Evolutionary conservation across 2,113 vertebrate species (phyloP), one percentile per base, ranked within the genome.

Genomic region (Rhynchomys soricoides): DNA sequence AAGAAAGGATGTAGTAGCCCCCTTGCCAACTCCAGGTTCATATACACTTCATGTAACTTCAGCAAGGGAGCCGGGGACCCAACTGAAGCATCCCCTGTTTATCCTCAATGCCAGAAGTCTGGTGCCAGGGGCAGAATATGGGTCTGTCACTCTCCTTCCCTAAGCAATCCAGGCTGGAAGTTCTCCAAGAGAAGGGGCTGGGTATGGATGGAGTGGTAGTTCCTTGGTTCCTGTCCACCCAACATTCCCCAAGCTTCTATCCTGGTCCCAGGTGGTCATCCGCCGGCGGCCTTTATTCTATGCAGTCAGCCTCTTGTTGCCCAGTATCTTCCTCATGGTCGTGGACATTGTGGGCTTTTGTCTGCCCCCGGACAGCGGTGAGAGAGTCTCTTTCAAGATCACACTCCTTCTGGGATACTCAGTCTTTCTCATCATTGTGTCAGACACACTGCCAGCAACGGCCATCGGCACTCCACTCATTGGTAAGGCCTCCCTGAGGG

Each of bases 351-450:
- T 99, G 96, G 99, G 99, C 43, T 99, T 99, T 98, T 99, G 99
- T 97, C 98, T 99, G n/a, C 99, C 99, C 2, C 99, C 99, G 0
- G 99, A 99, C 98, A 99, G 99, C 0, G 99, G 99, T 0, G 99
- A 99, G 98, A 99, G 99, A 74, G 99, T 99, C 71, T 99, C 99
- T 89, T 99, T 99, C 98, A 99, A 99, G 98, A 99, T 99, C 98
- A 99, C 99, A 0, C 98, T 99, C 68, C 99, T 99, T 89, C 98
- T 99, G 95, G 99, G 99, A 31, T 99, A 99, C 98, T 99, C 99
- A 0, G 99, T 99, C 95, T 99, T 99, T 98, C 99, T 99, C 97
- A 99, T 99, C 98, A 99, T 99, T 0, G 99, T 99, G 3, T 99
- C 99, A 0, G 99, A 99, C 98, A 99, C 99, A 0, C 98, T 99